Evolutionary conservation across 1,140 invertebrate species (phyloP).

Genomic region (Musca domestica): DNA sequence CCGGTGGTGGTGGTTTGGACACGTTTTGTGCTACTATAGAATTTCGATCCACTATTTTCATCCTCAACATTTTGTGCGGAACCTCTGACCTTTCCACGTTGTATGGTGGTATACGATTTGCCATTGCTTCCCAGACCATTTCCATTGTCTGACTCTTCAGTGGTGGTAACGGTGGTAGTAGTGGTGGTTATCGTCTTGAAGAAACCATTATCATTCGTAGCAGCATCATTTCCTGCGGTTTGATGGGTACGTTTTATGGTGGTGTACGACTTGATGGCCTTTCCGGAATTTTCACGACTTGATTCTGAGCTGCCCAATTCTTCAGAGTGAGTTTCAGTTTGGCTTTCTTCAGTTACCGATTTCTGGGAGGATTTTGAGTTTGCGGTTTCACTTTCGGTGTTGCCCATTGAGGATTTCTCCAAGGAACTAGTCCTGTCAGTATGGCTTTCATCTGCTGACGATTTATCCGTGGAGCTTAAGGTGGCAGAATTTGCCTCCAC

Average conservation of each 20-base stretch:
- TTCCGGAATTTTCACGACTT: background rate
- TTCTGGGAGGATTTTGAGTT: no score
- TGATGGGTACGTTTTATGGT: slow-evolving; percentile 1
- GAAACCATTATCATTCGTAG: background rate
- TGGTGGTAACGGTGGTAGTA: no score
- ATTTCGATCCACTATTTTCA: background rate
- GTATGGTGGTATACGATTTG: slow-evolving; percentile 2
- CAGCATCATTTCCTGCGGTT: background rate
- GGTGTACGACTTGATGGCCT: background rate
- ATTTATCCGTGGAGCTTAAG: no score
- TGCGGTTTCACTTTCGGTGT: no score
- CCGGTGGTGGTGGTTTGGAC: background rate
- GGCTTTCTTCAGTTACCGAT: no score
- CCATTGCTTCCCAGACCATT: background rate
- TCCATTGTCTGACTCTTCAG: no score
- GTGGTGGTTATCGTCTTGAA: background rate
- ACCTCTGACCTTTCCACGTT: background rate
- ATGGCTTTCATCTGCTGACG: no score
- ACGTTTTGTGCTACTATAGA: background rate
- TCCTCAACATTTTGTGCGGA: background rate
- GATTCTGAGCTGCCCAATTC: background rate
- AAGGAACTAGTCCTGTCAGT: no score
- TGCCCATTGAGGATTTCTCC: no score
- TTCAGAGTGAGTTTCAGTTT: background rate
- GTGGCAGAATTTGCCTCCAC: no score